phyloP scores from a whole-genome alignment of 1,140 invertebrate species.

The Monomorium pharaonis region DNA sequence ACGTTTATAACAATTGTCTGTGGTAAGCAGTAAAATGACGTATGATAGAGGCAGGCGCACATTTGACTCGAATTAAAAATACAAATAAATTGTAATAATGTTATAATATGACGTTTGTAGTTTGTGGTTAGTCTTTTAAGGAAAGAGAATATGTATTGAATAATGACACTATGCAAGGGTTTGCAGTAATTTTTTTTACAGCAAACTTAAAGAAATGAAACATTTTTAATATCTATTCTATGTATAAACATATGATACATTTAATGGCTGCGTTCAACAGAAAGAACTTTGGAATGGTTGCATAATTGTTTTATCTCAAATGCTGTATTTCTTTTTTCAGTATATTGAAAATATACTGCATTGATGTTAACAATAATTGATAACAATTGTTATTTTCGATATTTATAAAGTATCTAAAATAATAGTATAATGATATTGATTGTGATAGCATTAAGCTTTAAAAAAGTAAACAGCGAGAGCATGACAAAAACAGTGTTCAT shows the following conservation, averaged over 20 bases:
- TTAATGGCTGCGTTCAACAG: conserved; percentile 28
- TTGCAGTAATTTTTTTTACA: conserved; percentile 62
- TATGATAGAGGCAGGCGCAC: conserved; percentile 72
- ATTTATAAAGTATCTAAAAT: background rate
- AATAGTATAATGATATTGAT: background rate
- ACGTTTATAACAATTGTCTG: conserved; percentile 82
- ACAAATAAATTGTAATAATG: conserved; percentile 79
- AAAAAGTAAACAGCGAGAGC: background rate
- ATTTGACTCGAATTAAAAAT: conserved; percentile 76
- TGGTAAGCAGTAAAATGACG: conserved; percentile 77
- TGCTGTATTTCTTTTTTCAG: background rate
- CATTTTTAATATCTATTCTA: conserved; percentile 59
- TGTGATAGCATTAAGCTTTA: background rate
- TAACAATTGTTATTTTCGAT: background rate
- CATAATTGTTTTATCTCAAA: background rate
- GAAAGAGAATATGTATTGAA: background rate
- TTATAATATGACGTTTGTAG: conserved; percentile 58
- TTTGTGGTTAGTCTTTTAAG: conserved; percentile 53
- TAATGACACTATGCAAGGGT: conserved; percentile 34
- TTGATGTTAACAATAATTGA: background rate
- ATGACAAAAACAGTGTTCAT: background rate
- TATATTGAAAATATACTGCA: background rate
- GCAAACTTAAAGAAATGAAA: conserved; percentile 32
- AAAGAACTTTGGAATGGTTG: background rate
- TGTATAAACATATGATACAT: conserved; percentile 39